Conservation (phyloP, 92 coral and sea anemone genomes). For the Heliopora coerulea region DNA sequence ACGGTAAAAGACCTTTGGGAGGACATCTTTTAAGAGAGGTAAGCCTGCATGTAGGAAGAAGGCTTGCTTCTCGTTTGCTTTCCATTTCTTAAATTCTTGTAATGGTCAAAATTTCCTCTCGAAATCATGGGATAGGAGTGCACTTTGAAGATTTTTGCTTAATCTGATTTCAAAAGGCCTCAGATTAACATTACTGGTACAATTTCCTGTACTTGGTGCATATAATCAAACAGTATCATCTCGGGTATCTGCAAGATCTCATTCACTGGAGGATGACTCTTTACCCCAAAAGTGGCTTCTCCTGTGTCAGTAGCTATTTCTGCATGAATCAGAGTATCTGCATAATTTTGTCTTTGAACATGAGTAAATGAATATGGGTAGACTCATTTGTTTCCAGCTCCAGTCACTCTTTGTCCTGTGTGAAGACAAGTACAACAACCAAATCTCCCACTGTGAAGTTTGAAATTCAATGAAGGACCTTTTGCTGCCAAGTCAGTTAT, state of each 20-base stretch:
- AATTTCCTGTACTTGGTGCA: constrained; percentile 65
- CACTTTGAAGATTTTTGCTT: constrained; percentile 24
- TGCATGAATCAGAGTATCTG: constrained; percentile 54
- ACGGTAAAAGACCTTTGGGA: constrained; percentile 55
- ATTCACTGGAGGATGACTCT: constrained; percentile 52
- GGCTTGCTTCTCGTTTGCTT: constrained; percentile 62
- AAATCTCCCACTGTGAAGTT: constrained; percentile 53
- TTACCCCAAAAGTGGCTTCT: constrained; percentile 43
- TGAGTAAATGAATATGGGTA: constrained; percentile 16
- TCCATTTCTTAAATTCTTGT: constrained; percentile 59
- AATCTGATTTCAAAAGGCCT: constrained; percentile 15
- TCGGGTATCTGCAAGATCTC: constrained; percentile 58
- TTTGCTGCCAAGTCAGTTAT: constrained; percentile 62
- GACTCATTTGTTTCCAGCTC: constrained; percentile 54
- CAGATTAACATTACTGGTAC: constrained; percentile 46
- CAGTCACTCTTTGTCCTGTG: constrained; percentile 57
- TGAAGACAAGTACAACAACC: constrained; percentile 60
- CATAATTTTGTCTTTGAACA: constrained; percentile 55
- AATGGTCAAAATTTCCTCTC: constrained; percentile 53
- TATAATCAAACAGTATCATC: constrained; percentile 55
- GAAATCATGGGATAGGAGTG: constrained; percentile 49
- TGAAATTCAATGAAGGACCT: constrained; percentile 61
- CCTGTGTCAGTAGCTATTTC: constrained; percentile 52
- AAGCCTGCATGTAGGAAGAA: constrained; percentile 57
- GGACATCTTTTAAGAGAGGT: constrained; percentile 44